Base-by-base conservation (phyloP, 2,888 invertebrate species). In the Synanthedon andrenaeformis region DNA sequence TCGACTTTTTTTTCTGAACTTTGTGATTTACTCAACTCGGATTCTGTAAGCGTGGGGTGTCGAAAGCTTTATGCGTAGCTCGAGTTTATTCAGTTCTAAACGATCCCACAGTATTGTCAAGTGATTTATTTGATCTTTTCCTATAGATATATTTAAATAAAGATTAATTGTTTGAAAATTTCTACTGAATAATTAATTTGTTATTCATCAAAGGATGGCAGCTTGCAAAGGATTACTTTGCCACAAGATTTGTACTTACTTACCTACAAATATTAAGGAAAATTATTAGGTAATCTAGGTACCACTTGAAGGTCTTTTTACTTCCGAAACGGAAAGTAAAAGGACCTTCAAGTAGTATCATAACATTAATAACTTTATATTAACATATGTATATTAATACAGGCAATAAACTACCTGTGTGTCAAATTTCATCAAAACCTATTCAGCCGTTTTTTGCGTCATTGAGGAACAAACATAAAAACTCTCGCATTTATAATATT, bases 21-120 rank as follows among this genome's bases (percentile, higher is more conserved):
- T 76, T 60, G 76, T 87, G 87, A 86, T 87, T 86, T 87, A 87
- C 83, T 49, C 72, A 69, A 70, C 67, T 70, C 68, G 74, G 71
- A 77, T 82, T 78, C 76, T 71, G 74, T 69, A 74, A 72, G 70
- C 70, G 77, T 73, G 69, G 66, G 69, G 81, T 76, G 87, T 72
- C 78, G 86, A 86, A 82, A 86, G 82, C 76, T 86, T 85, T 84
- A 85, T 76, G 74, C 60, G 69, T 62, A 67, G 64, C 68, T 64
- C 62, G 69, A 74, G 82, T 82, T 81, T 82, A 83, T 85, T 76
- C 78, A 74, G 64, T 82, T 81, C 78, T 79, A 79, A 83, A 80
- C 69, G 76, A 73, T 75, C 67, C 66, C 65, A 51, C 49, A 54
- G 55, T 53, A 57, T 52, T 53, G 54, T 51, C 51, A 51, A 51